Percentiles rank a stretch among this genome's conserved stretches.
These are phyloP conservation scores for Aquatica leii DNA, from an alignment of 2,888 invertebrate species.

Conservation along the genomic window DNA sequence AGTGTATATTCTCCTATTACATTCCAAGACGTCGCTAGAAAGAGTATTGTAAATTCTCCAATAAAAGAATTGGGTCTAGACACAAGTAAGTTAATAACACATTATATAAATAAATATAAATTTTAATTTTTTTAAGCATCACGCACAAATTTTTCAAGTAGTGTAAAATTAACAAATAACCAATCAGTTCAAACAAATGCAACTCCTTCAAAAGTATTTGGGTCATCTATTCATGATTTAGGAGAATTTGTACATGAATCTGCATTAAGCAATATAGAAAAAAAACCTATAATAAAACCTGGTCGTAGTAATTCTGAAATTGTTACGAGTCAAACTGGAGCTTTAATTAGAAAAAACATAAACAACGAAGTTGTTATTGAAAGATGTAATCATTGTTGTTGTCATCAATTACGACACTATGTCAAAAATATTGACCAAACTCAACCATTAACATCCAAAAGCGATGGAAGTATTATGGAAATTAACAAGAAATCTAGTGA, in stretches of 20 bases:
- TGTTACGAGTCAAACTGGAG: too few species aligned
- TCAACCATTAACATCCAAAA: too few species aligned
- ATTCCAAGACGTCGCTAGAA: constrained; percentile 82
- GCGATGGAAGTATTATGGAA: too few species aligned
- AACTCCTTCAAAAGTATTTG: constrained; percentile 65
- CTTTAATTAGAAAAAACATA: neutral
- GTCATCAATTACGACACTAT: too few species aligned
- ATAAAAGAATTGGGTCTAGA: constrained; percentile 62
- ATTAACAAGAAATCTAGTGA: too few species aligned
- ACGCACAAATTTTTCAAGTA: constrained; percentile 75
- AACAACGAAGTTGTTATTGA: too few species aligned
- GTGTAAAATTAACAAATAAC: constrained; percentile 41
- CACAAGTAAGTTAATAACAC: constrained; percentile 53
- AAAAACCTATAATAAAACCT: neutral
- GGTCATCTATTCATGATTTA: constrained; percentile 66
- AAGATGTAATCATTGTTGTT: too few species aligned
- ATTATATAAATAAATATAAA: neutral
- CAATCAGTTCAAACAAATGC: neutral
- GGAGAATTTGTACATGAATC: constrained; percentile 52
- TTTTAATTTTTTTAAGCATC: constrained; percentile 62
- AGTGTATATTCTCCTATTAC: constrained; percentile 83
- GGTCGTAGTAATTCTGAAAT: constrained; percentile 44
- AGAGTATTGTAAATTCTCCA: constrained; percentile 81
- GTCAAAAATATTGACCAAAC: too few species aligned
- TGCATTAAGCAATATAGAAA: too few species aligned